phyloP scores from a whole-genome alignment of 2,888 invertebrate species.

The Pedicia rivosa region DNA sequence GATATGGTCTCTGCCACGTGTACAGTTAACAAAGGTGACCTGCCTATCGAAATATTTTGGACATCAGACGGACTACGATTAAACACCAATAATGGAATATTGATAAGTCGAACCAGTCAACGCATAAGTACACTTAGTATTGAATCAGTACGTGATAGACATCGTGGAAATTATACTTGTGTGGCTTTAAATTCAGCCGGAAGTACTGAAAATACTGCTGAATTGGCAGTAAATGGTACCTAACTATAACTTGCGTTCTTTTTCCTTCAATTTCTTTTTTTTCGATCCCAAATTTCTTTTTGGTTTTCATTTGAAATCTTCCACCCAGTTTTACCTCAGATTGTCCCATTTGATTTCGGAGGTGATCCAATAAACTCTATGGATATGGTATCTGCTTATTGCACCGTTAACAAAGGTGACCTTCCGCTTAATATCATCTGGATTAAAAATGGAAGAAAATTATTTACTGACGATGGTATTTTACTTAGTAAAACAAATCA shows the following conservation, averaged over 20 bases:
- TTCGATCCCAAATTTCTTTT: background rate
- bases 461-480: conserved; percentile 36
- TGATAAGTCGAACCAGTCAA: conserved; percentile 42
- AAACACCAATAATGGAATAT: conserved; percentile 40
- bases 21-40: conserved; percentile 60
- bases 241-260: background rate
- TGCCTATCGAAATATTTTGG: conserved; percentile 62
- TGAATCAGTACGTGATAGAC: conserved; percentile 47
- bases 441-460: conserved; percentile 38
- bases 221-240: conserved; percentile 56
- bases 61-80: conserved; percentile 37
- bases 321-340: conserved; percentile 46
- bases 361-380: conserved; percentile 49
- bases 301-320: background rate
- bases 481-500: conserved; percentile 39
- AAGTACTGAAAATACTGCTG: conserved; percentile 47
- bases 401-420: conserved; percentile 61
- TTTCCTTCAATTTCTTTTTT: background rate
- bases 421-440: conserved; percentile 59
- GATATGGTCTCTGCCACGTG: conserved; percentile 58
- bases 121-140: conserved; percentile 51
- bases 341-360: conserved; percentile 55
- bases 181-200: conserved; percentile 55
- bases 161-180: conserved; percentile 62
- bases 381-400: conserved; percentile 50